Evolutionary conservation across 2,113 vertebrate genomes (phyloP).

Genomic region (Spilogale gracilis): DNA sequence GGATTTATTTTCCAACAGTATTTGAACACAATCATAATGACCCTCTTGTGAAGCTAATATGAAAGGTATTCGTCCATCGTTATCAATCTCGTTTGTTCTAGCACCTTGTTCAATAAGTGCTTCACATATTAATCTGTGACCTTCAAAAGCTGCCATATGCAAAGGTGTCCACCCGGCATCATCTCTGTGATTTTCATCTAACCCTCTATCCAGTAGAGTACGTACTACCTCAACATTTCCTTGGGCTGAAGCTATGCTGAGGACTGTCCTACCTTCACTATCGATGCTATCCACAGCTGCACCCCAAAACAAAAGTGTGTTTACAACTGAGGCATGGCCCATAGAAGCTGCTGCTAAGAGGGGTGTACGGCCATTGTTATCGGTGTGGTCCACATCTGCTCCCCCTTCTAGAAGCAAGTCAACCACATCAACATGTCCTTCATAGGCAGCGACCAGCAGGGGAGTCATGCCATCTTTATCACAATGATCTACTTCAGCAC

Average conservation of each 20-base stretch:
- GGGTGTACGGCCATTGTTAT: slow-evolving; percentile 97
- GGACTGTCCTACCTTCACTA: slow-evolving; percentile 96
- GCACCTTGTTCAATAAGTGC: slow-evolving; percentile 99
- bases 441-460: slow-evolving; percentile 96
- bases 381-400: slow-evolving; percentile 97
- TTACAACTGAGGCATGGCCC: slow-evolving; percentile 98
- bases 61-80: slow-evolving; percentile 96
- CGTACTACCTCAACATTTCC: slow-evolving; percentile 98
- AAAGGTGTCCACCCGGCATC: slow-evolving; percentile 98
- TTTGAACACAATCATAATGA: slow-evolving; percentile 97
- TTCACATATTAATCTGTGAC: slow-evolving; percentile 96
- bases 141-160: slow-evolving; percentile 99
- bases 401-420: slow-evolving; percentile 98
- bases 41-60: slow-evolving; percentile 97
- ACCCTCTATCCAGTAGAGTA: slow-evolving; percentile 98
- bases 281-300: slow-evolving; percentile 98
- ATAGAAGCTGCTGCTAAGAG: slow-evolving; percentile 98
- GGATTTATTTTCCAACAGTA: slow-evolving; percentile 96
- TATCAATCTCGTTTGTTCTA: slow-evolving; percentile 96
- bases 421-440: slow-evolving; percentile 98
- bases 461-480: slow-evolving; percentile 99
- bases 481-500: slow-evolving; percentile 97
- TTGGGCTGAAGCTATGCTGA: slow-evolving; percentile 98
- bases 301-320: slow-evolving; percentile 97
- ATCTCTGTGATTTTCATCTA: slow-evolving; percentile 98